phyloP scores from a whole-genome alignment of 64 coral and sea anemone species.

The Stylophora pistillata region DNA sequence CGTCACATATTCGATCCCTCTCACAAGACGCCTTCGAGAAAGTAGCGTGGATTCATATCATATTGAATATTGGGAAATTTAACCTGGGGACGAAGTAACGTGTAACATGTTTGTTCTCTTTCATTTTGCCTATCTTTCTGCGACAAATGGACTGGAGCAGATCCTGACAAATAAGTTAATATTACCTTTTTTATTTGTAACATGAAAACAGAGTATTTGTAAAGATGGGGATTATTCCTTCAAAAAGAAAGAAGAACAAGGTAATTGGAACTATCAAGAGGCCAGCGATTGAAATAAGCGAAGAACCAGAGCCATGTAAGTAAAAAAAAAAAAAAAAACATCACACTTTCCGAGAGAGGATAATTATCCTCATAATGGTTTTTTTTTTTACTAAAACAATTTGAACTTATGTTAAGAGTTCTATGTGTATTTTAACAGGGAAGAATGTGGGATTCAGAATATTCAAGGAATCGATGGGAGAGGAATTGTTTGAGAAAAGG shows the following conservation, averaged over 20 bases:
- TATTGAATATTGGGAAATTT: no score
- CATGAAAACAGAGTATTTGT: not conserved
- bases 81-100: no score
- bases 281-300: not conserved
- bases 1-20: no score
- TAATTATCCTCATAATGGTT: not conserved
- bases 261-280: not conserved
- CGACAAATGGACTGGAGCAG: no score
- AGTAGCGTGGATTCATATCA: no score
- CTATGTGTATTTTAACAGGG: slow-evolving; percentile 32
- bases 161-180: not conserved
- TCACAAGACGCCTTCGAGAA: no score
- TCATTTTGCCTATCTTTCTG: no score
- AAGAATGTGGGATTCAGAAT: slow-evolving; percentile 63
- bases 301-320: not conserved
- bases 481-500: slow-evolving; percentile 56
- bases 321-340: no score
- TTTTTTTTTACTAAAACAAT: not conserved
- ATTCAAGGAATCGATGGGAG: slow-evolving; percentile 83
- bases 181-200: not conserved
- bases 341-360: no score
- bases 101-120: no score
- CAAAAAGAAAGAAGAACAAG: not conserved
- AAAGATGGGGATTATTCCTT: slow-evolving; percentile 34
- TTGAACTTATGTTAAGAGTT: not conserved